These are phyloP conservation scores for Podiceps cristatus DNA, from an alignment of 2,113 vertebrate species.

Conservation along the genomic window DNA sequence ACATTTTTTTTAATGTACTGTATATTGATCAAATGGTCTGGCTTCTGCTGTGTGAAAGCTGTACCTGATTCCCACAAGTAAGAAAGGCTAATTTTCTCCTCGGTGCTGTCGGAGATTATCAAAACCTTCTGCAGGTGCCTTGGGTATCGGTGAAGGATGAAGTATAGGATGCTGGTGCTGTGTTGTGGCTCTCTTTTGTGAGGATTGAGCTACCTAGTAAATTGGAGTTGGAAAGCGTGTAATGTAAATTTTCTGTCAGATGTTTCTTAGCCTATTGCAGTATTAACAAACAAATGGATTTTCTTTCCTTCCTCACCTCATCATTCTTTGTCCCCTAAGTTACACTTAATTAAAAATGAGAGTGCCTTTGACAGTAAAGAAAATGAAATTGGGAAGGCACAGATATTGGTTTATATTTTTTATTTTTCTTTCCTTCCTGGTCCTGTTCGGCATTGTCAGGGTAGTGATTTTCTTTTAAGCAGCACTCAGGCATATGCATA, in stretches of 20 bases:
- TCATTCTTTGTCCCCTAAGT: background rate
- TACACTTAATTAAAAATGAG: background rate
- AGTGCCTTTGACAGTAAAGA: background rate
- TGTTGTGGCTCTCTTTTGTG: background rate
- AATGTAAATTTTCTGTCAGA: conserved; percentile 6
- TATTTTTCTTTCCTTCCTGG: conserved; percentile 6
- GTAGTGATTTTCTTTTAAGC: conserved; percentile 27
- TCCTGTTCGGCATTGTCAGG: background rate
- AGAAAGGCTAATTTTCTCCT: background rate
- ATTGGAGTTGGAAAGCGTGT: background rate
- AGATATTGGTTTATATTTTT: background rate
- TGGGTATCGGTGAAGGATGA: background rate
- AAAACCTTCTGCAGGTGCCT: conserved; percentile 17
- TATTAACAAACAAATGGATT: conserved; percentile 11
- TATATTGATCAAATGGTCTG: conserved; percentile 32
- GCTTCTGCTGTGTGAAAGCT: background rate
- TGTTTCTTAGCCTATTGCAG: background rate
- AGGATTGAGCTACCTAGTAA: background rate
- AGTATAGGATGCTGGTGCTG: background rate
- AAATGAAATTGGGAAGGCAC: background rate
- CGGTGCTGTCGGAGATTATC: background rate
- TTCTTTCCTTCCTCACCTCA: background rate
- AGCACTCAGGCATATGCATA: background rate
- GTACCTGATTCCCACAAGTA: background rate
- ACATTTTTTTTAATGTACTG: background rate